Evolutionary conservation across 2,888 invertebrate genomes (phyloP), one percentile per base, ranked within the genome.

Genomic region (Hypomecis atomaria): DNA sequence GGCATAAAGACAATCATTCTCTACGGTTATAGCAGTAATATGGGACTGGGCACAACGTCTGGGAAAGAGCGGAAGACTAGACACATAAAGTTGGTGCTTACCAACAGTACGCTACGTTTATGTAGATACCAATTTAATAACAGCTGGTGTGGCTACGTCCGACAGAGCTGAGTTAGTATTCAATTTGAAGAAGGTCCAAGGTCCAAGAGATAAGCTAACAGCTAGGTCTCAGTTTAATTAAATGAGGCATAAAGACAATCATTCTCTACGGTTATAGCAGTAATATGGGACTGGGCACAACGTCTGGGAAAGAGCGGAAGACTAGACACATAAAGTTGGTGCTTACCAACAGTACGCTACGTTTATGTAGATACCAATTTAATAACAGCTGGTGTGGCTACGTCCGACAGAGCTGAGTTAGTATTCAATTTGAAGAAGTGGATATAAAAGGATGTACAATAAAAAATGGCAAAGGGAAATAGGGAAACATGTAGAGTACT

Each of bases 251-350:
- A 23, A 23, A 23, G 23, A 23, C 48, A 58, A 43, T 62, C 9
- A 50, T 44, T n/a, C 48, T 13, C 13, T 62, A 50, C n/a, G 36
- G 7, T 38, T 37, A 52, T 50, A 23, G 38, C 6, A 42, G 13
- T n/a, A 48, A 44, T 47, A 65, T 45, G 36, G 49, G 47, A 63
- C 62, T 52, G 60, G 33, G 45, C 11, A 9, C 9, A 45, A 3
- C 45, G 74, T 70, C 75, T 73, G 69, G 65, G 50, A 67, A 52
- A 53, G 66, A 67, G 70, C 69, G 71, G 70, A 67, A 58, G 81
- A 74, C 86, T 82, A 85, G 86, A 85, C 85, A 67, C 83, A 81
- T 82, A 75, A 81, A 81, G 70, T 67, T 68, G 71, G 38, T 33
- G 23, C 23, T 23, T 23, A 23, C 23, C 23, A 57, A 57, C 44